These are phyloP conservation scores for Siniperca obscura DNA, from an alignment of 2,797 vertebrate species.

Conservation along the genomic window DNA sequence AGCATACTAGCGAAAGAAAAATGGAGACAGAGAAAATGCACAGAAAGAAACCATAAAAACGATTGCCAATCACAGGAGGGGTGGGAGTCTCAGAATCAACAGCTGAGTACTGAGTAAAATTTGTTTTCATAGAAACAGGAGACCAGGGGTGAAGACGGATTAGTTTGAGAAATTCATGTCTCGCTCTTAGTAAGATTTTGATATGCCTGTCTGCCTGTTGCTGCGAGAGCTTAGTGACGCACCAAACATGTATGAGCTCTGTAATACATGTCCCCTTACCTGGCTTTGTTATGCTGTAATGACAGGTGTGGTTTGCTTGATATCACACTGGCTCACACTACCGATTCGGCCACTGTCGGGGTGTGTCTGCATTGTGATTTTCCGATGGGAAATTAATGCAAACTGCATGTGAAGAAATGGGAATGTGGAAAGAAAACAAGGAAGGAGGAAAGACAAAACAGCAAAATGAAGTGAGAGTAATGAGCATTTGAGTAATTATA, in stretches of 20 bases:
- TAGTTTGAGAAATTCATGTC: conserved; percentile 35
- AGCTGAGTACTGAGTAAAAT: conserved; percentile 32
- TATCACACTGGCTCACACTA: conserved; percentile 43
- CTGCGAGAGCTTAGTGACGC: conserved; percentile 20
- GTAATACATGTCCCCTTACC: conserved; percentile 31
- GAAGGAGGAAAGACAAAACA: neutral
- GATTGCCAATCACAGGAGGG: conserved; percentile 3
- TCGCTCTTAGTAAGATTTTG: conserved; percentile 45
- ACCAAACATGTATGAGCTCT: conserved; percentile 22
- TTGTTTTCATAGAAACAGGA: conserved; percentile 40
- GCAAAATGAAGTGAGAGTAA: neutral
- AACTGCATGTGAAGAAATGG: neutral
- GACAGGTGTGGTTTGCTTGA: conserved; percentile 35
- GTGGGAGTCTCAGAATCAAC: conserved; percentile 13
- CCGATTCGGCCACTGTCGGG: neutral
- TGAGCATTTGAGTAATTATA: neutral
- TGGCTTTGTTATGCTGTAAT: conserved; percentile 60
- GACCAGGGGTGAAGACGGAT: conserved; percentile 26
- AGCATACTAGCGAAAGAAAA: neutral
- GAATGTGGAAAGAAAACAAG: conserved; percentile 1
- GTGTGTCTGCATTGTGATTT: conserved; percentile 36
- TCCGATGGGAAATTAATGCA: conserved; percentile 54
- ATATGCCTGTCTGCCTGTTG: conserved; percentile 46
- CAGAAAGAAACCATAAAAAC: conserved; percentile 27
- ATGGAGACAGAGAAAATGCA: neutral